phyloP scores from a whole-genome alignment of 2,888 invertebrate species.

The Achlya flavicornis region DNA sequence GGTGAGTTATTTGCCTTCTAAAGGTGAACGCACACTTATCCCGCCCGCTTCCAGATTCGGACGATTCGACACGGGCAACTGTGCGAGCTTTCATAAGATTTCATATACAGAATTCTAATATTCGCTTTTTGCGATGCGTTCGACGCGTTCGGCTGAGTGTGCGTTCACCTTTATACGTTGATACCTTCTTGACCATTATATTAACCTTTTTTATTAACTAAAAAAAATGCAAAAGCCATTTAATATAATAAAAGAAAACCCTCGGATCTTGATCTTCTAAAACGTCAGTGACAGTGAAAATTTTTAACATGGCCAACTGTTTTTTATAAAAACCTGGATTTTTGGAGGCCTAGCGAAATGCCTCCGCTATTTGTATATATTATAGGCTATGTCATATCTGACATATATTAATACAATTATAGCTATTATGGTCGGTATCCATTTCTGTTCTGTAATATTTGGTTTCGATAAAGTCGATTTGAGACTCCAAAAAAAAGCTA shows the following conservation, averaged over 20 bases:
- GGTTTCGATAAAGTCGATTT: constrained; percentile 43
- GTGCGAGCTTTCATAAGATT: too few species aligned
- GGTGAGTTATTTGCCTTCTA: constrained; percentile 47
- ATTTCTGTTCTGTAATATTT: constrained; percentile 48
- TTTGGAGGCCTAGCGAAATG: constrained; percentile 57
- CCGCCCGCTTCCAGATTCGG: neutral
- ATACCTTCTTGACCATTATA: too few species aligned
- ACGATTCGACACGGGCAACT: neutral
- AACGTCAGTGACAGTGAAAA: constrained; percentile 26
- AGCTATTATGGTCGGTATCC: constrained; percentile 51
- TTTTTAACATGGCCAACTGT: constrained; percentile 41
- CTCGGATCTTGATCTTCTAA: constrained; percentile 17
- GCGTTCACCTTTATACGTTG: too few species aligned
- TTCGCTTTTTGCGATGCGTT: too few species aligned
- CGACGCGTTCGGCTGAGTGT: too few species aligned
- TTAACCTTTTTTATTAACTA: too few species aligned
- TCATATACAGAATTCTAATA: too few species aligned
- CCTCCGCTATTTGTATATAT: constrained; percentile 34
- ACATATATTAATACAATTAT: constrained; percentile 48
- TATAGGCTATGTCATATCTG: constrained; percentile 59
- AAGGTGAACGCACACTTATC: neutral
- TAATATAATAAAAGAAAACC: constrained; percentile 19
- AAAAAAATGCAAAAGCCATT: neutral
- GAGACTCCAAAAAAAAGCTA: constrained; percentile 19
- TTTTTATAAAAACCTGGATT: constrained; percentile 28